Percentiles rank a stretch among this genome's conserved stretches.
Conservation (phyloP, 37 sponge, comb jelly and placozoan species). For the Cladorhizidae sp. region DNA sequence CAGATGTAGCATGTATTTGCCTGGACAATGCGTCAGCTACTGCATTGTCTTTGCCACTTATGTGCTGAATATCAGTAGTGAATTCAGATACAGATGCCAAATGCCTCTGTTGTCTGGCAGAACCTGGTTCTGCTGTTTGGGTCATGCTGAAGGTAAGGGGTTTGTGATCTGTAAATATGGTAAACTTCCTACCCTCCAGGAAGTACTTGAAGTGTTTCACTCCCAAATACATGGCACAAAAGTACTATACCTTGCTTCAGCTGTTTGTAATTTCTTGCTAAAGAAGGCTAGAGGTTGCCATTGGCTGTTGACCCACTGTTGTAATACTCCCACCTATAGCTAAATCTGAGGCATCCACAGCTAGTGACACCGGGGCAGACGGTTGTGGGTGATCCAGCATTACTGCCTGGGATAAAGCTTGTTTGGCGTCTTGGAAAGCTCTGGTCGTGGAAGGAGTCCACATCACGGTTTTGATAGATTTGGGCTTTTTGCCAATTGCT, state of each 20-base stretch:
- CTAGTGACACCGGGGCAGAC: neutral
- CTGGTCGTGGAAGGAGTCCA: conserved; percentile 9
- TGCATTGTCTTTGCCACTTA: neutral
- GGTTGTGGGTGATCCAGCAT: no score
- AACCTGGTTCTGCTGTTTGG: conserved; percentile 14
- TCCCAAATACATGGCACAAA: conserved; percentile 25
- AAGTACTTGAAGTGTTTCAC: conserved; percentile 20
- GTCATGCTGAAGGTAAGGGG: conserved; percentile 34
- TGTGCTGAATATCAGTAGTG: conserved; percentile 5
- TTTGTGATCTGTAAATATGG: conserved; percentile 19
- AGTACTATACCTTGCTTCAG: conserved; percentile 23
- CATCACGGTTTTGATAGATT: conserved; percentile 1
- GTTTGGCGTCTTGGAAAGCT: neutral
- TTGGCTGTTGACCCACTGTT: no score
- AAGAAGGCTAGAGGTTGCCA: no score
- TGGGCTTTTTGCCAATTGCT: conserved; percentile 15
- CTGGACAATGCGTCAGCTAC: conserved; percentile 21
- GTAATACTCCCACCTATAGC: no score
- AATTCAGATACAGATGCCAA: conserved; percentile 12
- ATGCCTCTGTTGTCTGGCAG: conserved; percentile 14
- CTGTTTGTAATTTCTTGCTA: no score
- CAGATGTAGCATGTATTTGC: neutral
- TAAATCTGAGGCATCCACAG: conserved; percentile 6
- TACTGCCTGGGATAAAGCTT: neutral
- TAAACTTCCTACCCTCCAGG: conserved; percentile 12